Percentiles rank a stretch among this genome's conserved stretches.
Evolutionary conservation across 2,113 vertebrate genomes (phyloP).

Genomic region (Cochlearius cochlearius): DNA sequence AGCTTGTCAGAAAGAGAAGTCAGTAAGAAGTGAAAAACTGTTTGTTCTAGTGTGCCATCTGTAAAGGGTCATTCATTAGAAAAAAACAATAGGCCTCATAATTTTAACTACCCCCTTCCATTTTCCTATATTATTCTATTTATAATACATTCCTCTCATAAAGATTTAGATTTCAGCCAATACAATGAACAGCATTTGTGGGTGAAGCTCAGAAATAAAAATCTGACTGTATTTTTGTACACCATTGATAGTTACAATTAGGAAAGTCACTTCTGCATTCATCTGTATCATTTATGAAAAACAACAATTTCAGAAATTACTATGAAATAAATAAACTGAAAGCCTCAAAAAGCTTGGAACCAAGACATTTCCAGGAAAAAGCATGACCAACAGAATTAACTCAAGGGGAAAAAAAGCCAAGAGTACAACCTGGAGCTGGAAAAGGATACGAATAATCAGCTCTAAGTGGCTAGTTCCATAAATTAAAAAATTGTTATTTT

Average conservation of each 20-base stretch:
- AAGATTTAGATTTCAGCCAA: neutral
- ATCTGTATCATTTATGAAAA: neutral
- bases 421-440: neutral
- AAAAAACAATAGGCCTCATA: neutral
- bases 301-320: neutral
- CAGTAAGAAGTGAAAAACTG: neutral
- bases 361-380: neutral
- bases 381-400: neutral
- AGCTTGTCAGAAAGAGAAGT: neutral
- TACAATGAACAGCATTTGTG: neutral
- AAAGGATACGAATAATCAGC: neutral
- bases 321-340: neutral
- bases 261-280: neutral
- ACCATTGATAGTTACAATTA: neutral
- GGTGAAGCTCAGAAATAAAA: neutral
- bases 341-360: neutral
- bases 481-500: neutral
- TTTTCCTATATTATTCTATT: neutral
- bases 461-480: neutral
- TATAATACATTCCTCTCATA: neutral
- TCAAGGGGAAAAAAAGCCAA: neutral
- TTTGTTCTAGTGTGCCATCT: neutral
- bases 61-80: neutral
- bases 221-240: neutral
- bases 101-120: neutral